Evolutionary conservation across 2,113 vertebrate genomes (phyloP), one percentile per base, ranked within the genome.

Genomic region (Xerus inauris): DNA sequence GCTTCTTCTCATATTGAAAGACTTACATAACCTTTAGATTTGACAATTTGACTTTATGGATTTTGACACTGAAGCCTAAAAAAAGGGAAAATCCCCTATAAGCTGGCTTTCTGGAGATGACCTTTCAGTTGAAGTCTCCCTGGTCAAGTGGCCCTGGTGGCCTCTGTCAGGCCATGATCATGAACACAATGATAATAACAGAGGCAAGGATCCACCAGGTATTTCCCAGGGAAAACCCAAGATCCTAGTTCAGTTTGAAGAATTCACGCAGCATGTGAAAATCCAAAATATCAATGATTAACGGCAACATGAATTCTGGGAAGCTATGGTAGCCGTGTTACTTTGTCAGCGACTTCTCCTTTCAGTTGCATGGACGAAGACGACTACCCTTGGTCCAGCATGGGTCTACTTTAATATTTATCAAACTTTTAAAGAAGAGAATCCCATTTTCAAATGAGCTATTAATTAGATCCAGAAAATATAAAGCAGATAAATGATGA

Each of bases 211-310:
- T 45, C 24, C 47, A 69, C 32, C 13, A 40, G 79, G 54, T 94
- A 64, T 93, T 95, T 90, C 67, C 86, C 47, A 87, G 86, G 89
- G 76, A 86, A 93, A 97, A 94, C 35, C 69, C 54, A 30, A 30
- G 89, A 40, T 88, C 81, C 67, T 13, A 40, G 49, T 69, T 84
- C 62, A n/a, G 2, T 67, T 54, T 75, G 45, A 93, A 54, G 47
- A 83, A 91, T 30, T 87, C 57, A 49, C 10, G 26, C 30, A 47
- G 14, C 65, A 10, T 75, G 59, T 67, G 71, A 75, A 75, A 54
- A 92, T 24, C 22, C n/a, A 90, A 83, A 81, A 73, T 65, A 79
- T 20, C 51, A 51, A 2, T 28, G n/a, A 47, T 72, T 28, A 83
- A 81, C 38, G 75, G 86, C 32, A 84, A 72, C 2, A 5, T 26